Conservation (phyloP, 1,140 invertebrate species). For the Nephotettix cincticeps region DNA sequence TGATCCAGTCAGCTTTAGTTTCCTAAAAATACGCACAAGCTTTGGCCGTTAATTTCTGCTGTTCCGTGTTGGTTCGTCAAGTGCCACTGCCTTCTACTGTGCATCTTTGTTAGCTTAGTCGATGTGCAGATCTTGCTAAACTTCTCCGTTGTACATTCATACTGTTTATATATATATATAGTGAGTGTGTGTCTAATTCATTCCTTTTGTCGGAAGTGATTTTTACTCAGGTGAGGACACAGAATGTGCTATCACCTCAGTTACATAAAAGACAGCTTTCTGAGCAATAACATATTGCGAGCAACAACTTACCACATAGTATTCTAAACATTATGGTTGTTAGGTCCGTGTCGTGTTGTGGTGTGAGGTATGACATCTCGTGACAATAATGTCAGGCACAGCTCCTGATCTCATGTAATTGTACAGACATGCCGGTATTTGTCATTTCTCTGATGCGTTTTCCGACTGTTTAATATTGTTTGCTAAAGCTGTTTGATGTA, state of each 20-base stretch:
- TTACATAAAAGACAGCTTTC: constrained; percentile 15
- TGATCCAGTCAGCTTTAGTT: neutral
- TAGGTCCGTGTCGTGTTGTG: neutral
- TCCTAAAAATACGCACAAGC: neutral
- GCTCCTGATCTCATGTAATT: neutral
- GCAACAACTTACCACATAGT: constrained; percentile 17
- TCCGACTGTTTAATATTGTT: neutral
- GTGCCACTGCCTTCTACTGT: constrained; percentile 25
- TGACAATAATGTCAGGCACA: constrained; percentile 3
- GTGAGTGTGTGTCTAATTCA: constrained; percentile 5
- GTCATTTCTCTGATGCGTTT: neutral
- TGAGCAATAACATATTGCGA: constrained; percentile 24
- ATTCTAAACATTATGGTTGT: constrained; percentile 14
- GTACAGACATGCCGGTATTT: neutral
- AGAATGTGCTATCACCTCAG: neutral
- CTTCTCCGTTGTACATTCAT: neutral
- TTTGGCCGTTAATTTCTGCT: neutral
- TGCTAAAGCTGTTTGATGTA: constrained; percentile 6
- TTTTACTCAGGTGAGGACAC: neutral
- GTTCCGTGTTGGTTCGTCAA: neutral
- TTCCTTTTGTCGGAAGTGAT: neutral
- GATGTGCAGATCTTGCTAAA: constrained; percentile 10
- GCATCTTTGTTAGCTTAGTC: constrained; percentile 18
- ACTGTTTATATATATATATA: neutral
- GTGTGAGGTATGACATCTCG: neutral